Evolutionary conservation across 1,140 invertebrate species (phyloP).

Genomic region (Chymomyza costata): DNA sequence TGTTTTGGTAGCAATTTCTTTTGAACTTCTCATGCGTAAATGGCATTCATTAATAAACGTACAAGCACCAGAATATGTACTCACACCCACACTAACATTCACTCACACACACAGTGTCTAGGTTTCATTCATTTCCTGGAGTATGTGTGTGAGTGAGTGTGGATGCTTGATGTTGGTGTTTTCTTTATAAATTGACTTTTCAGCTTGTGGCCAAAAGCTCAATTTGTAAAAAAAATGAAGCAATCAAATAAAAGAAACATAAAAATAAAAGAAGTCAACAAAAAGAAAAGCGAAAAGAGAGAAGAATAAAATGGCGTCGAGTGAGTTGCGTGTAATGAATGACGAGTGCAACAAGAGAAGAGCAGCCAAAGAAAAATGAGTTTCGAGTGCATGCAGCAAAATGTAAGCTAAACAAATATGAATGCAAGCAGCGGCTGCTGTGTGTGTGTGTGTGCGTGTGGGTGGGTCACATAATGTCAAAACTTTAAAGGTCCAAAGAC

Average conservation of each 20-base stretch:
- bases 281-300: slow-evolving; percentile 28
- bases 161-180: too few species aligned
- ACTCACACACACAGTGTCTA: too few species aligned
- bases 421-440: slow-evolving; percentile 14
- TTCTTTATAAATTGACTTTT: too few species aligned
- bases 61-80: too few species aligned
- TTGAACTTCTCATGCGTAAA: slow-evolving; percentile 14
- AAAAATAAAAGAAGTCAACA: slow-evolving; percentile 32
- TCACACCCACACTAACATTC: too few species aligned
- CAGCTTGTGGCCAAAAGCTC: slow-evolving; percentile 25
- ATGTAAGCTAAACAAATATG: slow-evolving; percentile 51
- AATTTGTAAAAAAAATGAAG: slow-evolving; percentile 28
- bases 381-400: slow-evolving; percentile 12
- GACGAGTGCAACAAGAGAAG: neutral
- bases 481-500: slow-evolving; percentile 19
- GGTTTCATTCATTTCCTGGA: too few species aligned
- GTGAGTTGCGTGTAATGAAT: too few species aligned
- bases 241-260: too few species aligned
- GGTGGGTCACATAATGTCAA: slow-evolving; percentile 25
- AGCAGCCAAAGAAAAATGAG: slow-evolving; percentile 50
- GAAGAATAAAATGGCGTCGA: too few species aligned
- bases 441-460: neutral
- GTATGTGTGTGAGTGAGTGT: too few species aligned
- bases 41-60: too few species aligned
- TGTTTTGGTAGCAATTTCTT: slow-evolving; percentile 21